These are phyloP conservation scores for Mus spicilegus DNA, from an alignment of 2,113 vertebrate genomes.

Conservation along the genomic window DNA sequence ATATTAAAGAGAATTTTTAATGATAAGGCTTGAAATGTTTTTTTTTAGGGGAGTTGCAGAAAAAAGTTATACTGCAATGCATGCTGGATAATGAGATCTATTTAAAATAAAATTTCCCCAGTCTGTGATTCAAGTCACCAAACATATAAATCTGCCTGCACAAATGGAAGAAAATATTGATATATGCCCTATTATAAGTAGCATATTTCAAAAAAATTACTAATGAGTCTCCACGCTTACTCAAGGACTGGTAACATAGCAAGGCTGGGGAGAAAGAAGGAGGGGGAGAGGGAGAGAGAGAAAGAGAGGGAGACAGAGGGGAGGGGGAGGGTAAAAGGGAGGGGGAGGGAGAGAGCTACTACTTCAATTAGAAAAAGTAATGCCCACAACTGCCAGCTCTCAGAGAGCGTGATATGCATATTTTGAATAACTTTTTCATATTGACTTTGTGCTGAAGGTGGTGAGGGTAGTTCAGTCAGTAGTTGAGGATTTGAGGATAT, in stretches of 20 bases:
- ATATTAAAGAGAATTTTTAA: conserved; percentile 6
- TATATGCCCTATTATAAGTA: conserved; percentile 42
- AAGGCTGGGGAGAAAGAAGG: not conserved
- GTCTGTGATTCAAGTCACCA: not conserved
- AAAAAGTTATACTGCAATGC: not conserved
- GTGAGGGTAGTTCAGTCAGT: not conserved
- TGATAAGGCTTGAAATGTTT: conserved; percentile 44
- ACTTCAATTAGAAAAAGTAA: conserved; percentile 18
- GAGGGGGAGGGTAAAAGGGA: too few species aligned
- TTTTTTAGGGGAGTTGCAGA: not conserved
- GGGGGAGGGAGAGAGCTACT: not conserved
- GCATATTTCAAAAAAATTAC: conserved; percentile 47
- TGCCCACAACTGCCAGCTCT: not conserved
- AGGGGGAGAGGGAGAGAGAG: too few species aligned
- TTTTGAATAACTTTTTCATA: not conserved
- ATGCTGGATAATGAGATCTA: not conserved
- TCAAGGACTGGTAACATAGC: conserved; percentile 16
- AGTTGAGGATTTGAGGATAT: not conserved
- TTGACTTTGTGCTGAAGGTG: not conserved
- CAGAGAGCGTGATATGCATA: not conserved
- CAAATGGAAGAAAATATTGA: conserved; percentile 49
- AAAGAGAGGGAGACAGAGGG: not conserved
- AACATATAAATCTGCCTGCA: conserved; percentile 32
- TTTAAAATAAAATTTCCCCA: conserved; percentile 57
- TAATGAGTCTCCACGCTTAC: not conserved